Percentiles rank a stretch among this genome's conserved stretches.
phyloP scores from a whole-genome alignment of 2,888 invertebrate genomes.

The Caenorhabditis zanzibari region DNA sequence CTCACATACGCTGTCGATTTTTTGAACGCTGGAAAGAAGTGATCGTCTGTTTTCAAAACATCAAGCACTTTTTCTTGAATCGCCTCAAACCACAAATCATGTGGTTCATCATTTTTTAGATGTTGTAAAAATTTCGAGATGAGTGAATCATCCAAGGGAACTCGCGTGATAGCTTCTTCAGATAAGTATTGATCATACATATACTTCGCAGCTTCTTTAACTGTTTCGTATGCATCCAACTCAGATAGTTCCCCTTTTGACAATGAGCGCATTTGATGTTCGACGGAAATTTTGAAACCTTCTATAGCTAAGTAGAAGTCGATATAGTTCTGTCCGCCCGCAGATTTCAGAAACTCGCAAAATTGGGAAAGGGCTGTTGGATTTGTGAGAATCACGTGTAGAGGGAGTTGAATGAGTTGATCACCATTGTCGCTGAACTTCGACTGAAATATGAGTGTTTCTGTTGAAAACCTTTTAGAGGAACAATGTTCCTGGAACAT shows the following conservation, averaged over 20 bases:
- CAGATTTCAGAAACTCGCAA: conserved; percentile 89
- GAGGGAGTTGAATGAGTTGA: conserved; percentile 85
- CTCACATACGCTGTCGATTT: conserved; percentile 88
- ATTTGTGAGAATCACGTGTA: conserved; percentile 89
- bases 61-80: conserved; percentile 86
- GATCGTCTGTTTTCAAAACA: conserved; percentile 86
- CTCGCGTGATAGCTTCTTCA: conserved; percentile 88
- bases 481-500: not conserved
- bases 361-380: conserved; percentile 90
- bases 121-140: conserved; percentile 87
- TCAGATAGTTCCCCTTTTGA: conserved; percentile 82
- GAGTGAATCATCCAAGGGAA: conserved; percentile 87
- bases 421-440: conserved; percentile 62
- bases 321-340: conserved; percentile 88
- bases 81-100: conserved; percentile 91
- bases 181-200: conserved; percentile 90
- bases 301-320: conserved; percentile 90
- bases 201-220: conserved; percentile 88
- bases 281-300: conserved; percentile 87
- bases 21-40: conserved; percentile 88
- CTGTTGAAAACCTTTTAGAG: not conserved
- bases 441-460: conserved; percentile 13
- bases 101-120: conserved; percentile 87
- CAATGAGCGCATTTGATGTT: conserved; percentile 86
- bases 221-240: conserved; percentile 83